Evolutionary conservation across 23 tunicate genomes (phyloP).

Genomic region (Phallusia fumigata): DNA sequence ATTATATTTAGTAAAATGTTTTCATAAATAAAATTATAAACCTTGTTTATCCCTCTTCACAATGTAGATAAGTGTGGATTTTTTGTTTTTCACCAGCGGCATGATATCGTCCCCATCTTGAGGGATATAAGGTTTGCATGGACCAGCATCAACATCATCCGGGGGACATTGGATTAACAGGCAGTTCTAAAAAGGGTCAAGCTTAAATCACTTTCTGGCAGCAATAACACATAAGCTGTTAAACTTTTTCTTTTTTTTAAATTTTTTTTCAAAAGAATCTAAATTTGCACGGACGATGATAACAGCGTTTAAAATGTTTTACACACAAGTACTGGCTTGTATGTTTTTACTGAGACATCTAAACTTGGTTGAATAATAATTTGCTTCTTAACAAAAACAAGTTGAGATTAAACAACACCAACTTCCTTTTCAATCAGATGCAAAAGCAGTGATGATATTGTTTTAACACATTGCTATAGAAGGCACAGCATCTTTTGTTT

Average conservation of each 20-base stretch:
- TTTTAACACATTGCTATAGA: too few relatives aligned
- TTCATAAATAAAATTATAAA: too few relatives aligned
- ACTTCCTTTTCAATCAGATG: too few relatives aligned
- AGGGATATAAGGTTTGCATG: neutral
- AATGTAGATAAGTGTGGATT: neutral
- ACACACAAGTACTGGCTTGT: too few relatives aligned
- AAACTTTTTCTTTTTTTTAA: neutral
- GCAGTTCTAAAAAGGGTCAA: neutral
- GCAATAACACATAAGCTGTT: too few relatives aligned
- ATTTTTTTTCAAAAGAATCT: neutral
- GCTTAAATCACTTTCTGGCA: too few relatives aligned
- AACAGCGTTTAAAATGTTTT: too few relatives aligned
- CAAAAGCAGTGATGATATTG: too few relatives aligned
- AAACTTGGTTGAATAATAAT: neutral
- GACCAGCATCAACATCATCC: neutral
- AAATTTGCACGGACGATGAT: neutral
- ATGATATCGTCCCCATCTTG: neutral
- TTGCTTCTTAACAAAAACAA: too few relatives aligned
- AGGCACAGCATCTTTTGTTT: too few relatives aligned
- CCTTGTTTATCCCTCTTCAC: neutral
- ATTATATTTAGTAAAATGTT: neutral
- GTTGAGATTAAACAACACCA: too few relatives aligned
- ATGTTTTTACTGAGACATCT: too few relatives aligned
- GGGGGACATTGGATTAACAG: neutral
- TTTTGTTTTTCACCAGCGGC: neutral